Evolutionary conservation across 1,140 invertebrate genomes (phyloP).

Genomic region (Zaprionus inermis): DNA sequence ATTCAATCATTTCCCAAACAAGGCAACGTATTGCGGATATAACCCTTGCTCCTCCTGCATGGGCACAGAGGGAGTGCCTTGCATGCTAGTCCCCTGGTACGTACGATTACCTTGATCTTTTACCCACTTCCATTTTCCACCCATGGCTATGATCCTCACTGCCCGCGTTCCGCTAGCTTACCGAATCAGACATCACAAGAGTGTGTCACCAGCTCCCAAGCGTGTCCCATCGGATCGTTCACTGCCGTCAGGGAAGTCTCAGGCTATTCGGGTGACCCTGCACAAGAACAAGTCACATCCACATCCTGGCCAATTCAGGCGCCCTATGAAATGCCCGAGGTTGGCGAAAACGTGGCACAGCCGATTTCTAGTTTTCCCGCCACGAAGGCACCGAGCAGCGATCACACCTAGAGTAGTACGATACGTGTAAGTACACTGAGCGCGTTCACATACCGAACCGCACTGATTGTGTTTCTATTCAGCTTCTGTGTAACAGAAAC

Average conservation of each 20-base stretch:
- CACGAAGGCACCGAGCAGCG: slow-evolving; percentile 16
- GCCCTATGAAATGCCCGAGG: not conserved
- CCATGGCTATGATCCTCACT: too few relatives aligned
- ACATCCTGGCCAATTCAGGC: too few relatives aligned
- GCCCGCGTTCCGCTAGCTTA: too few relatives aligned
- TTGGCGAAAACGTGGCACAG: not conserved
- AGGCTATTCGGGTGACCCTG: too few relatives aligned
- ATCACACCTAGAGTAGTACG: not conserved
- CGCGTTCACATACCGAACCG: not conserved
- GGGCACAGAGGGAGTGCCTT: not conserved
- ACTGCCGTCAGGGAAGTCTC: too few relatives aligned
- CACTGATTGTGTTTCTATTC: not conserved
- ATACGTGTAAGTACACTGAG: slow-evolving; percentile 3
- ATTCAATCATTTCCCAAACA: slow-evolving; percentile 30
- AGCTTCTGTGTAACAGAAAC: not conserved
- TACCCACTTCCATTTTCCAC: too few relatives aligned
- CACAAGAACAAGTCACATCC: not conserved
- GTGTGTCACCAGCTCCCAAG: too few relatives aligned
- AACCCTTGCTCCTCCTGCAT: not conserved
- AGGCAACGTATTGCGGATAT: not conserved
- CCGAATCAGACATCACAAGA: too few relatives aligned
- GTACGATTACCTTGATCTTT: too few relatives aligned
- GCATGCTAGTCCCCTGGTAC: too few relatives aligned
- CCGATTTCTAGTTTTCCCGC: not conserved
- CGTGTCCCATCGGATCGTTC: too few relatives aligned